Base-by-base conservation (phyloP, 1,140 invertebrate species). In the Aphelinus certus region DNA sequence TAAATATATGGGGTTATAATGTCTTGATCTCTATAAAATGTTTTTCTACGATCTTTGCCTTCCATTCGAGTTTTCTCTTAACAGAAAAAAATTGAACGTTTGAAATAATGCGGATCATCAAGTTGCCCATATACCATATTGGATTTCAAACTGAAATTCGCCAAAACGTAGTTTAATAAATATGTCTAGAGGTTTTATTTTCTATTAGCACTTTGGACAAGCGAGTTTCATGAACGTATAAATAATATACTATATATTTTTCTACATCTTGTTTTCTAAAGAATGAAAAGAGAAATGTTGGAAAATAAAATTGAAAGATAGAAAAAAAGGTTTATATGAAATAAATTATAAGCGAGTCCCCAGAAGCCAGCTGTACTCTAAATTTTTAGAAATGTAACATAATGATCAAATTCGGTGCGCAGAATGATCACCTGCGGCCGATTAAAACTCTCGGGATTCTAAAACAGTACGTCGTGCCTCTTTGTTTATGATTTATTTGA, bases 221-320 rank as follows among this genome's bases (percentile, higher is more conserved):
- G 43, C 7, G 55, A 43, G n/a, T 51, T 66, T 73, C 55, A 57
- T 51, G 42, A 51, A 60, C 3, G 3, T 4, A 3, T 45, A 67
- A 7, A 67, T 48, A 68, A 62, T 26, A 70, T 62, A 43, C 46
- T 51, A 71, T 64, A 26, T 73, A 67, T 73, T 73, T 73, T 73
- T 73, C 9, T 73, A 73, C 67, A 45, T 72, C 65, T n/a, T 73
- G 66, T 73, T 73, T 43, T 53, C 51, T 53, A 60, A 66, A 73
- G 2, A 26, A 62, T 7, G 43, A 63, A 63, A 63, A 46, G 7
- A 45, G 7, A 42, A 58, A 64, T 42, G 9, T 0, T 7, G 43
- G 48, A 6, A 51, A 51, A 56, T 0, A 58, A 57, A 73, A 60
- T 61, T 1, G 63, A 58, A 45, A 7, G 53, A 47, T n/a, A 46